Evolutionary conservation across 2,113 vertebrate species (phyloP).

Genomic region (Oplegnathus fasciatus): DNA sequence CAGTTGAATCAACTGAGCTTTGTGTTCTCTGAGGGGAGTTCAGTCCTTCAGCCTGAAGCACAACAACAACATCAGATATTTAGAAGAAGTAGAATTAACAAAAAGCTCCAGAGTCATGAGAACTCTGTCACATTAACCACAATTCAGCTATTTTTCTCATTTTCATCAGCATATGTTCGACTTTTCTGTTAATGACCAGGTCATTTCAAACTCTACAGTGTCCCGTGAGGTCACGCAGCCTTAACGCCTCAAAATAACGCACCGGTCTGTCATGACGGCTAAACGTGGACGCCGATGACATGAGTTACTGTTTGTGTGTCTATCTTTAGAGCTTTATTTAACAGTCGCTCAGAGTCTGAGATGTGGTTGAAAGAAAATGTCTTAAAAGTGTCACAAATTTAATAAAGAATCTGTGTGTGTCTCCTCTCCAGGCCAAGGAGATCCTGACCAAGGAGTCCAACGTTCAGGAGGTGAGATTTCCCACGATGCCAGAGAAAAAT

Average conservation of each 20-base stretch:
- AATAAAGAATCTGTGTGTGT: constrained; percentile 7
- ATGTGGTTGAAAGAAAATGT: background rate
- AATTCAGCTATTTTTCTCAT: background rate
- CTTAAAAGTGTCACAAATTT: background rate
- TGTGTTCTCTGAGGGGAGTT: background rate
- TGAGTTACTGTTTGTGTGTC: constrained; percentile 1
- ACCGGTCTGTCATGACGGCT: background rate
- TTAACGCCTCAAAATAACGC: background rate
- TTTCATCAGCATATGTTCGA: background rate
- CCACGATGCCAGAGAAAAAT: background rate
- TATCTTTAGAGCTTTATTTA: background rate
- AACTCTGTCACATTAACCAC: background rate
- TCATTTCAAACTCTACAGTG: background rate
- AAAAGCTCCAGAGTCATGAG: too few species aligned
- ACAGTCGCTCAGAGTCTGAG: too few species aligned
- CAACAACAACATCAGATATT: background rate
- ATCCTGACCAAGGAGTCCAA: constrained; percentile 85
- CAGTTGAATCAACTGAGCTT: background rate
- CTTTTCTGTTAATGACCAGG: background rate
- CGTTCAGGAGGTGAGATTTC: constrained; percentile 80
- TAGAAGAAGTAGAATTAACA: background rate
- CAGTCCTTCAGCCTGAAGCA: background rate
- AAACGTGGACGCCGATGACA: background rate
- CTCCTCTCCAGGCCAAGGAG: constrained; percentile 78
- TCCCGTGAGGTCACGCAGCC: background rate